Conservation (phyloP, 2,797 vertebrate genomes). For the Dendrocincla fuliginosa region DNA sequence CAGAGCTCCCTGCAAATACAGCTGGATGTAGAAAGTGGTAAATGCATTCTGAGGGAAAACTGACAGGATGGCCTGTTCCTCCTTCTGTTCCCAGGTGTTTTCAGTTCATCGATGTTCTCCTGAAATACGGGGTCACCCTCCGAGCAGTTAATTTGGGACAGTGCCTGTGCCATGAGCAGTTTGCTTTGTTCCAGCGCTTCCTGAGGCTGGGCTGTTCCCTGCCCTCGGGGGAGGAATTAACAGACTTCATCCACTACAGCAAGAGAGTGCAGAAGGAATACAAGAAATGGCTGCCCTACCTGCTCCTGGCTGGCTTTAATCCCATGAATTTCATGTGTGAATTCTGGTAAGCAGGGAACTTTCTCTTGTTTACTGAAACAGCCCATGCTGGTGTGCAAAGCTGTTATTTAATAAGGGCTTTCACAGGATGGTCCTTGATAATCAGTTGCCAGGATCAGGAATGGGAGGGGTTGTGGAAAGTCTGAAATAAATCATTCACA, state of each 20-base stretch:
- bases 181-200: constrained; percentile 75
- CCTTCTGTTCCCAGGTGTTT: constrained; percentile 50
- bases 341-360: constrained; percentile 69
- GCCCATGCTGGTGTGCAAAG: background rate
- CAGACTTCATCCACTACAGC: constrained; percentile 61
- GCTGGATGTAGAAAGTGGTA: background rate
- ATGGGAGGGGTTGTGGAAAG: background rate
- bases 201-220: constrained; percentile 72
- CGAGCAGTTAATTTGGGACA: constrained; percentile 74
- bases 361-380: background rate
- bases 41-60: background rate
- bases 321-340: constrained; percentile 68
- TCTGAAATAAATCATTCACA: background rate
- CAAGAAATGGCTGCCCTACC: constrained; percentile 78
- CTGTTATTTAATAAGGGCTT: background rate
- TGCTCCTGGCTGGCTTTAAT: constrained; percentile 80
- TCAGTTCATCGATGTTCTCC: constrained; percentile 70
- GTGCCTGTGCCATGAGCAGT: constrained; percentile 73
- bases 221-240: constrained; percentile 47
- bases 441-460: background rate
- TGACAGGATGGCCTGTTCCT: background rate
- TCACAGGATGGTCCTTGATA: background rate
- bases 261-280: constrained; percentile 43
- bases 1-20: background rate
- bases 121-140: constrained; percentile 74